Percentiles rank a stretch among this genome's conserved stretches.
phyloP scores from a whole-genome alignment of 64 coral and sea anemone genomes.

The Acropora yongei region DNA sequence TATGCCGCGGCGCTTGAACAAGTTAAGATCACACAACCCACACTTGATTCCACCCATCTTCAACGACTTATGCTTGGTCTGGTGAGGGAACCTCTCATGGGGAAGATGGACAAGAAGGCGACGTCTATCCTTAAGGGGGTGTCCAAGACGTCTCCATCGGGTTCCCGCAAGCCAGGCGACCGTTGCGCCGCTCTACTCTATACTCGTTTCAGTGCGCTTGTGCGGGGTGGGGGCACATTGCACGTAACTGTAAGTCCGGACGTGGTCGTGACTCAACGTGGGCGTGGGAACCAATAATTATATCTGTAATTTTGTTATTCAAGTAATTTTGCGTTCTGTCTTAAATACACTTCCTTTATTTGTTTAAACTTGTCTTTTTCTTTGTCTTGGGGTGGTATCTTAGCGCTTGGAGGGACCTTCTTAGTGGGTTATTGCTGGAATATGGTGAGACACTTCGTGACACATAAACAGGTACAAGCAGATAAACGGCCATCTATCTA shows the following conservation, averaged over 20 bases:
- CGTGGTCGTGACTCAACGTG: background rate
- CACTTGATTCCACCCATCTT: too few species aligned
- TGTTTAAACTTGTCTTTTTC: background rate
- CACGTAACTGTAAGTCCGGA: background rate
- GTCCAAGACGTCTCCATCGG: background rate
- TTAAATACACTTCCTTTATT: background rate
- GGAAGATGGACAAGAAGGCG: background rate
- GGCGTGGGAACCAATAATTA: background rate
- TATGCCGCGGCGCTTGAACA: background rate
- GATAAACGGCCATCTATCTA: too few species aligned
- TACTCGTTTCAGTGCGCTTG: background rate
- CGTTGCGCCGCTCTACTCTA: background rate
- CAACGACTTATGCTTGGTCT: background rate
- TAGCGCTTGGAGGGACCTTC: background rate
- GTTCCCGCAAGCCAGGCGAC: background rate
- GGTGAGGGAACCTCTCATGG: background rate
- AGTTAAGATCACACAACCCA: background rate
- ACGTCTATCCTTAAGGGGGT: conserved; percentile 9
- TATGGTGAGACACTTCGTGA: too few species aligned
- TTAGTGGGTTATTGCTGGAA: background rate
- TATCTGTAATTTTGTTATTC: background rate
- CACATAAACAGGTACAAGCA: too few species aligned
- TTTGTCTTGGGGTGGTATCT: background rate
- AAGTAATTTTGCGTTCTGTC: background rate
- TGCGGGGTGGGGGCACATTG: background rate